A percentile compares a stretch with the other conserved stretches of the same genome.
phyloP scores from a whole-genome alignment of 1,140 invertebrate genomes.

The Polypedilum pembai region DNA sequence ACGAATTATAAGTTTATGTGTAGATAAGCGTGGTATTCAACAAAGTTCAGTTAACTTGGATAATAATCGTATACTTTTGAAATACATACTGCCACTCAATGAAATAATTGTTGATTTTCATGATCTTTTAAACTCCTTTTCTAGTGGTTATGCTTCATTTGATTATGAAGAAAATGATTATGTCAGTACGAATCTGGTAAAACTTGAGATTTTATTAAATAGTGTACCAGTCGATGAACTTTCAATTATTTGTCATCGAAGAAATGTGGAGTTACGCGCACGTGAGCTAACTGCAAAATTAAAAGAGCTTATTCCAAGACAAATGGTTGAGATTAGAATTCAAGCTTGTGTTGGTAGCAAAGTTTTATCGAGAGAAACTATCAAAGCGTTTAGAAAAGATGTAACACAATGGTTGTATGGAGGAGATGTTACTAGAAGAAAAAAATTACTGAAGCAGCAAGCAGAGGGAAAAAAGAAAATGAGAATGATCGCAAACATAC shows the following conservation, averaged over 20 bases:
- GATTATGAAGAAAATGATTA: constrained; percentile 93
- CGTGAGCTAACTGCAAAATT: constrained; percentile 67
- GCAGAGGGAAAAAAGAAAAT: constrained; percentile 89
- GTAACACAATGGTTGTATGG: constrained; percentile 93
- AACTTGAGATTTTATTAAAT: constrained; percentile 78
- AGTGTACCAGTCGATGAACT: constrained; percentile 78
- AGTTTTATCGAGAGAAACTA: constrained; percentile 76
- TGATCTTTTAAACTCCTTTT: constrained; percentile 79
- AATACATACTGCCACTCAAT: constrained; percentile 77
- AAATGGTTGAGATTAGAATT: constrained; percentile 78
- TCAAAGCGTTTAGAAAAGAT: constrained; percentile 85
- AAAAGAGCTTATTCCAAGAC: constrained; percentile 81
- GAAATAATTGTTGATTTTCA: constrained; percentile 95
- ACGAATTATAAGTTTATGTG: constrained; percentile 61
- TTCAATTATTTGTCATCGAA: constrained; percentile 69
- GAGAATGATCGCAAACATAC: constrained; percentile 82
- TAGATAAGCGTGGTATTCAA: constrained; percentile 71
- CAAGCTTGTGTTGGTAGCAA: constrained; percentile 79
- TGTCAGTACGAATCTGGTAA: constrained; percentile 48
- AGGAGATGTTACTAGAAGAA: constrained; percentile 81
- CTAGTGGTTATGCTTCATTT: constrained; percentile 94
- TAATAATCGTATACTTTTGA: constrained; percentile 68
- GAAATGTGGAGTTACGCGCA: constrained; percentile 58
- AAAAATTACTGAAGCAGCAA: constrained; percentile 83
- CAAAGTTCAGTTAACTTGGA: constrained; percentile 72